Percentiles rank a stretch among this genome's conserved stretches.
Conservation (phyloP, 1,140 invertebrate species). For the Geopemphigus sp. region DNA sequence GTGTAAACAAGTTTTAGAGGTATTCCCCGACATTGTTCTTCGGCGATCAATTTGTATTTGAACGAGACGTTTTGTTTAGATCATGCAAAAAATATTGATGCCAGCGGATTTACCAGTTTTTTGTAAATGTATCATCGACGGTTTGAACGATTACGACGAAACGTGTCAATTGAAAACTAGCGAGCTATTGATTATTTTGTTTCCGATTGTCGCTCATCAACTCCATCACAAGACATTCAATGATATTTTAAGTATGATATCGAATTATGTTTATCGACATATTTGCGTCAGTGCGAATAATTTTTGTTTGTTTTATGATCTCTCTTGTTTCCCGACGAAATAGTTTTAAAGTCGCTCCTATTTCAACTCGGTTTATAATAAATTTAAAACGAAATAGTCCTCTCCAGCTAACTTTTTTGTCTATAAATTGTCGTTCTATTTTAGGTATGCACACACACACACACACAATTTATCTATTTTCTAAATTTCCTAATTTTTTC, state of each 20-base stretch:
- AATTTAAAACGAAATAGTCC: too few relatives aligned
- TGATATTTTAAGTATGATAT: slow-evolving; percentile 38
- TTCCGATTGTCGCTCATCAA: slow-evolving; percentile 35
- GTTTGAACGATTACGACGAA: slow-evolving; percentile 27
- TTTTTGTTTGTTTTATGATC: not conserved
- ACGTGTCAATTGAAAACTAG: slow-evolving; percentile 36
- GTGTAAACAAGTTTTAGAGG: slow-evolving; percentile 17
- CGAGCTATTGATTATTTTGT: slow-evolving; percentile 35
- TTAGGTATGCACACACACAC: too few relatives aligned
- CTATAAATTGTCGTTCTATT: too few relatives aligned
- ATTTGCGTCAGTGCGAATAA: too few relatives aligned
- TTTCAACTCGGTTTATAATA: too few relatives aligned
- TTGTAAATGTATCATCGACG: slow-evolving; percentile 29
- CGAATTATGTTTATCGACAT: not conserved
- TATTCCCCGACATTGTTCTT: too few relatives aligned
- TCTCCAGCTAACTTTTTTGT: too few relatives aligned
- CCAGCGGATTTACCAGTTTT: slow-evolving; percentile 25
- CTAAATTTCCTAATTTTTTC: too few relatives aligned
- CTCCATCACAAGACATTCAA: slow-evolving; percentile 29
- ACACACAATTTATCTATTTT: too few relatives aligned
- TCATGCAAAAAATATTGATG: slow-evolving; percentile 32
- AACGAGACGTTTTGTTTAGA: slow-evolving; percentile 26
- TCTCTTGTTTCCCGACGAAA: not conserved
- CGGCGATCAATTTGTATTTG: too few relatives aligned
- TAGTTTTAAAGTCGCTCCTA: too few relatives aligned